Evolutionary conservation across 2,888 invertebrate species (phyloP).

Genomic region (Drosophila sordidula): DNA sequence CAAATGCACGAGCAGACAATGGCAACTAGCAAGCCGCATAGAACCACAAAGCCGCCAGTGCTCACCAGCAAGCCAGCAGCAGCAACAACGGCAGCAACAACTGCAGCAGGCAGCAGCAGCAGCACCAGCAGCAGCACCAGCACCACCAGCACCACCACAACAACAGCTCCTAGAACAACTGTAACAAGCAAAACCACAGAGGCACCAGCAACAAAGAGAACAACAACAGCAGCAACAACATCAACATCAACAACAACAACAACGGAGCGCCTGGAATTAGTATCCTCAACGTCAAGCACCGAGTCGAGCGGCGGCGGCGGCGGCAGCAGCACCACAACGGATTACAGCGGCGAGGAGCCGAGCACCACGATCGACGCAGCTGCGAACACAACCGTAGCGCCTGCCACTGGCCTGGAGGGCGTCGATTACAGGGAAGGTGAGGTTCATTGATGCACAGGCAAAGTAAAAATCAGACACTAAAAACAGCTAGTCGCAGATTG

Average conservation of each 20-base stretch:
- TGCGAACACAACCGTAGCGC: constrained; percentile 74
- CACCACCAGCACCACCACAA: constrained; percentile 18
- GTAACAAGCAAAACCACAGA: constrained; percentile 62
- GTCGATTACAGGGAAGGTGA: constrained; percentile 85
- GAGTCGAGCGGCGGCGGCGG: constrained; percentile 37
- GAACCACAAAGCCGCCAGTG: constrained; percentile 25
- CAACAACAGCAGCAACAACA: constrained; percentile 29
- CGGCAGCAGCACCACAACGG: constrained; percentile 52
- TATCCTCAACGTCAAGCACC: constrained; percentile 57
- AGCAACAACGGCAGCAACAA: constrained; percentile 43
- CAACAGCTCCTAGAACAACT: constrained; percentile 33
- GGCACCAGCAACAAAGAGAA: constrained; percentile 32
- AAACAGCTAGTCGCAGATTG: background rate
- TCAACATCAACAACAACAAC: constrained; percentile 31
- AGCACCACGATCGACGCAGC: constrained; percentile 63
- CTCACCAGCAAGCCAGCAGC: constrained; percentile 38
- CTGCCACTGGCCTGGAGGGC: constrained; percentile 82
- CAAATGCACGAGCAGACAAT: constrained; percentile 28
- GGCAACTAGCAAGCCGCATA: constrained; percentile 38
- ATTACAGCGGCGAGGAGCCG: constrained; percentile 58
- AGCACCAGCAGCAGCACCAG: constrained; percentile 21
- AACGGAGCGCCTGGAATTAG: constrained; percentile 57
- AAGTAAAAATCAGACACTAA: background rate
- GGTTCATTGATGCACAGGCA: constrained; percentile 45
- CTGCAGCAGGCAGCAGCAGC: constrained; percentile 25